Evolutionary conservation across 2,888 invertebrate species (phyloP).

Genomic region (Amphipoea lucens): DNA sequence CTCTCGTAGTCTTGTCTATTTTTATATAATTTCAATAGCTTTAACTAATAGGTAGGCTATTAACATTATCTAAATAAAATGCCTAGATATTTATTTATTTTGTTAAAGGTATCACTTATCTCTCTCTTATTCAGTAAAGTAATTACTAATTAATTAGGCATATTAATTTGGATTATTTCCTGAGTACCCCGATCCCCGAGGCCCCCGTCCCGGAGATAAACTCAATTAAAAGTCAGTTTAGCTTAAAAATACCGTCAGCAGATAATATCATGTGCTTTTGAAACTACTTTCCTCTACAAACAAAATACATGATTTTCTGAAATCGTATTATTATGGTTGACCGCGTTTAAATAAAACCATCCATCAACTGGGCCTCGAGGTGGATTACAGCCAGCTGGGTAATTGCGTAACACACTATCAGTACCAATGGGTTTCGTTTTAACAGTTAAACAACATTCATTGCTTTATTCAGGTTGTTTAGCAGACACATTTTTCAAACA

Average conservation of each 20-base stretch:
- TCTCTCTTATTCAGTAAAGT: no score
- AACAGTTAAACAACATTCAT: no score
- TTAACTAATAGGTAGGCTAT: neutral
- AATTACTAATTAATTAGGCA: neutral
- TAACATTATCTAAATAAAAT: neutral
- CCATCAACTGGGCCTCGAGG: neutral
- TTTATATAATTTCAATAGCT: constrained; percentile 13
- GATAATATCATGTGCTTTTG: no score
- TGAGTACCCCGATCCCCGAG: no score
- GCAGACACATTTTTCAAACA: no score
- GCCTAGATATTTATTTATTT: neutral
- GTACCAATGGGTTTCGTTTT: no score
- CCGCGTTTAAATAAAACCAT: neutral
- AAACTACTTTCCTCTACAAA: neutral
- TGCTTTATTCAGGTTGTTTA: no score
- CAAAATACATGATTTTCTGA: neutral
- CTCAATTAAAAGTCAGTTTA: no score
- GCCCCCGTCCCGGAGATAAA: no score
- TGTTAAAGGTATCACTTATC: neutral
- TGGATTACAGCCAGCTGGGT: neutral
- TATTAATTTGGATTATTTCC: neutral
- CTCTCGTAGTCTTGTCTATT: constrained; percentile 14
- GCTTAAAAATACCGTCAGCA: no score
- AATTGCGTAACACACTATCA: no score
- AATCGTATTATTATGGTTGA: neutral